Evolutionary conservation across 2,888 invertebrate genomes (phyloP).

Genomic region (Euplagia quadripunctaria): DNA sequence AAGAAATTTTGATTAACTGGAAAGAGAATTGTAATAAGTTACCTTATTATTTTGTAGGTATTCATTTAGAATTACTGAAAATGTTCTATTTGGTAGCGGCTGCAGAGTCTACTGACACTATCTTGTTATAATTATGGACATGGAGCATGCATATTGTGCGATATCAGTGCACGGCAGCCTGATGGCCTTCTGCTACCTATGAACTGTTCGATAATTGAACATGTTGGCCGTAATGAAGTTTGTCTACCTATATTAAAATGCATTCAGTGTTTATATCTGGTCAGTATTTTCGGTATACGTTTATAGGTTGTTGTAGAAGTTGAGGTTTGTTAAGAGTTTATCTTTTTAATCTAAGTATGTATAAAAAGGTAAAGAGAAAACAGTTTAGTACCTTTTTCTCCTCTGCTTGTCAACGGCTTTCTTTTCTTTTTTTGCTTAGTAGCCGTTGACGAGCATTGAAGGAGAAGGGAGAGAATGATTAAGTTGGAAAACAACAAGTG

Average conservation of each 20-base stretch:
- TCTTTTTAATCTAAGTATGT: too few relatives aligned
- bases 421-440: too few relatives aligned
- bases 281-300: neutral
- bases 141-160: slow-evolving; percentile 28
- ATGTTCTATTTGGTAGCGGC: neutral
- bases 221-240: slow-evolving; percentile 79
- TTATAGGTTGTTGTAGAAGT: too few relatives aligned
- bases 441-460: too few relatives aligned
- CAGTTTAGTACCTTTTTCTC: too few relatives aligned
- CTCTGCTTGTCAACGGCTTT: too few relatives aligned
- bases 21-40: neutral
- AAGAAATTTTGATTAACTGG: too few relatives aligned
- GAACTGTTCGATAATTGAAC: slow-evolving; percentile 76
- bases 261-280: slow-evolving; percentile 1
- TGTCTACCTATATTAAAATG: slow-evolving; percentile 59
- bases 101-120: slow-evolving; percentile 6
- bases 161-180: slow-evolving; percentile 52
- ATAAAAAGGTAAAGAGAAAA: too few relatives aligned
- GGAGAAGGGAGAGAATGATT: too few relatives aligned
- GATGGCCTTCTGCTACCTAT: slow-evolving; percentile 54
- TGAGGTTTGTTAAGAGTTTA: too few relatives aligned
- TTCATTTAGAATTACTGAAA: neutral
- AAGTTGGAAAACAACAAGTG: too few relatives aligned
- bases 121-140: slow-evolving; percentile 20
- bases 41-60: neutral